Base-by-base conservation (phyloP, 2,888 invertebrate genomes). In the Tyria jacobaeae region DNA sequence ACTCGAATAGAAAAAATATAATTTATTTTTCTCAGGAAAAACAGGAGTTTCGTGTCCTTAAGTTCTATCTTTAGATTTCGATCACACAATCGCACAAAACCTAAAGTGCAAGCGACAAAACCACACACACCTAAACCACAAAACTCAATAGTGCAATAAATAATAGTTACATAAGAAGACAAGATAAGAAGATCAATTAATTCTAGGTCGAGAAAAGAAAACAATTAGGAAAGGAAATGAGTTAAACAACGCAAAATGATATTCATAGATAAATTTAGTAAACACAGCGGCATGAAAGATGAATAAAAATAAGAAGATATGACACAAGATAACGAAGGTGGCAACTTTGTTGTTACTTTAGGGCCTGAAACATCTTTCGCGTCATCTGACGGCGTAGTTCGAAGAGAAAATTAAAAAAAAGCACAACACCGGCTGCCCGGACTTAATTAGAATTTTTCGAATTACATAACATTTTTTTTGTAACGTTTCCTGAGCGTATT, bases 361-460 rank as follows among this genome's bases (percentile, higher is more conserved):
- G 82, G 80, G 78, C 76, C 73, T 69, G 81, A 79, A 86, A 87
- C 86, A 84, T 87, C 85, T 85, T 86, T 80, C 75, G 84, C 88
- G 90, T 82, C 90, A 89, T 87, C 90, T 88, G 89, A 85, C 86
- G 85, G 71, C 87, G 87, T 84, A 86, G 87, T 89, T 89, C 84
- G 83, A 78, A 78, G 85, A 71, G 87, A 83, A 93, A 92, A 92
- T 92, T 91, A 92, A 92, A 92, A 55, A 77, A 90, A 89, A 86
- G 74, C 76, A 57, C 65, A 59, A 85, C 84, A 87, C 88, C 93
- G 92, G 89, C 89, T 93, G 93, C 77, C 83, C 75, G 76, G 48
- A 81, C 87, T 88, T 93, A 92, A 93, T 92, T 92, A 93, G 89
- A 92, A 89, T 92, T 90, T 92, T 90, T 86, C 85, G 89, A 91